phyloP scores from a whole-genome alignment of 2,888 invertebrate genomes.

The Sinotaia quadrata region DNA sequence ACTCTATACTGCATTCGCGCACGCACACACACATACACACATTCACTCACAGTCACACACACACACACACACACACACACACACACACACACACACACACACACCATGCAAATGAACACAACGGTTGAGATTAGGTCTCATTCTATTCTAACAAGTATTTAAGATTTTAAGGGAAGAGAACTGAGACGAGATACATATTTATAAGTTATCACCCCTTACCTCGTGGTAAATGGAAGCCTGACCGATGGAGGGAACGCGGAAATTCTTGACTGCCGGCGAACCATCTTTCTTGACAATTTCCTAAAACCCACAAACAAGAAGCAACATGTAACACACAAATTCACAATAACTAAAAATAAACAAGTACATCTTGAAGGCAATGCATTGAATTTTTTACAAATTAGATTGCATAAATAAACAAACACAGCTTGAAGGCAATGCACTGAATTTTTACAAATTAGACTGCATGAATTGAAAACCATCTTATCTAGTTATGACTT shows the following conservation, averaged over 20 bases:
- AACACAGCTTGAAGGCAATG: too few species aligned
- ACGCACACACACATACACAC: background rate
- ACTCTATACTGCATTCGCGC: too few species aligned
- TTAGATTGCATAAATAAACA: too few species aligned
- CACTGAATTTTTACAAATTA: too few species aligned
- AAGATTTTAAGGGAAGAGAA: background rate
- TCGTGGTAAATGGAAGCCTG: constrained; percentile 95
- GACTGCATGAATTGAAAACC: too few species aligned
- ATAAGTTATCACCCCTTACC: constrained; percentile 54
- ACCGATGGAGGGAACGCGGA: constrained; percentile 90
- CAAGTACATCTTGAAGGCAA: too few species aligned
- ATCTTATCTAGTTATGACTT: too few species aligned
- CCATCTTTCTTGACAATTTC: constrained; percentile 90
- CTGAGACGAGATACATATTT: background rate
- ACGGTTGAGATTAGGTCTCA: background rate
- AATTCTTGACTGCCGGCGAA: constrained; percentile 81
- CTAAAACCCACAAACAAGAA: constrained; percentile 54
- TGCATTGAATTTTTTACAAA: too few species aligned
- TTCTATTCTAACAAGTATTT: background rate
- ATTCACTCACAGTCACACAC: background rate
- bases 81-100: background rate
- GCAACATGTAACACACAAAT: too few species aligned
- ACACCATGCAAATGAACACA: background rate
- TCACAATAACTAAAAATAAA: too few species aligned
- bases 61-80: background rate